Evolutionary conservation across 2,888 invertebrate genomes (phyloP).

Genomic region (Ophioninae sp.): DNA sequence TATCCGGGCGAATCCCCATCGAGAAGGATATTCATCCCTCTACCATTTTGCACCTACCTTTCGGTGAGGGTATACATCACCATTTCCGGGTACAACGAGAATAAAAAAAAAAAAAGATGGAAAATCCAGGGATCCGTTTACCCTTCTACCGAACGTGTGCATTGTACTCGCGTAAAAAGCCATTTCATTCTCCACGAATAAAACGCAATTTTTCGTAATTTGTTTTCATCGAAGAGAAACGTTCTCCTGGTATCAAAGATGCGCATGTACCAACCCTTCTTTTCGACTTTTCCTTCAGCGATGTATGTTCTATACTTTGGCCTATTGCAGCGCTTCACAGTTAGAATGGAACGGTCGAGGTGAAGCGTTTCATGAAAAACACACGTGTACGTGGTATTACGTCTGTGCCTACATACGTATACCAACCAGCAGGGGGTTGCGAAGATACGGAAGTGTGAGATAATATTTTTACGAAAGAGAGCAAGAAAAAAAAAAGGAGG

Average conservation of each 20-base stretch:
- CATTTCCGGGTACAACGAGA: neutral
- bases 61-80: neutral
- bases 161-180: neutral
- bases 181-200: neutral
- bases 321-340: slow-evolving; percentile 10
- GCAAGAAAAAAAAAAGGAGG: slow-evolving; percentile 8
- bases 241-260: slow-evolving; percentile 35
- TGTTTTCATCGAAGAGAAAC: slow-evolving; percentile 48
- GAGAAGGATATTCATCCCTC: slow-evolving; percentile 45
- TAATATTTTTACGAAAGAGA: neutral
- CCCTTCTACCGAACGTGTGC: neutral
- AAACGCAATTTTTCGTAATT: slow-evolving; percentile 56
- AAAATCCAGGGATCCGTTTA: slow-evolving; percentile 28
- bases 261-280: neutral
- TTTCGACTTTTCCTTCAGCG: neutral
- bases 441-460: slow-evolving; percentile 31
- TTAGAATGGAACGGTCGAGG: slow-evolving; percentile 36
- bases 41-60: neutral
- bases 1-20: slow-evolving; percentile 12
- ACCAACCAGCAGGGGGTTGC: slow-evolving; percentile 4
- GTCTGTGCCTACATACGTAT: neutral
- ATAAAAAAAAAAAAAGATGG: slow-evolving; percentile 28
- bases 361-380: slow-evolving; percentile 39
- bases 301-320: neutral
- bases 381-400: neutral